Conservation (phyloP, 1,140 invertebrate genomes). For the Campoletis sonorensis region DNA sequence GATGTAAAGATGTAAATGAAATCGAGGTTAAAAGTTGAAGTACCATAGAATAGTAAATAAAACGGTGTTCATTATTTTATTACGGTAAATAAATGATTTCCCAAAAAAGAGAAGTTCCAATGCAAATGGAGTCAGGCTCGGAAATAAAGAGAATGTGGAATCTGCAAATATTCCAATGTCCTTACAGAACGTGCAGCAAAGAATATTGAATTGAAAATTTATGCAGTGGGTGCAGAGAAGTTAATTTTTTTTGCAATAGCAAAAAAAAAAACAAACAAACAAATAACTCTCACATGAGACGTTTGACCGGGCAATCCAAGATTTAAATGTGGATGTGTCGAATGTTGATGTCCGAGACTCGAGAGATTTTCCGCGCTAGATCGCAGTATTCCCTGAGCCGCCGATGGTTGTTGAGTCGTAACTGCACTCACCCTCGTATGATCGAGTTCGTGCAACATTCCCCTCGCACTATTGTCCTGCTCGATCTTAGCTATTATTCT, state of each 20-base stretch:
- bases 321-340: conserved; percentile 71
- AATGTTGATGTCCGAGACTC: conserved; percentile 71
- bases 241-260: not conserved
- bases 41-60: too few species aligned
- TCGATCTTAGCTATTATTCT: conserved; percentile 96
- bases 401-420: conserved; percentile 73
- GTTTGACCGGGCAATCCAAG: conserved; percentile 71
- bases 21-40: too few species aligned
- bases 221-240: too few species aligned
- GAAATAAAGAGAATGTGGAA: too few species aligned
- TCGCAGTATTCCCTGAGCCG: conserved; percentile 67
- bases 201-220: not conserved
- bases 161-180: too few species aligned
- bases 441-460: conserved; percentile 93
- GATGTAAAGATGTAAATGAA: too few species aligned
- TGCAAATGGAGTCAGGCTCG: too few species aligned
- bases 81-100: too few species aligned
- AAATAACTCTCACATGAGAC: conserved; percentile 65
- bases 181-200: not conserved
- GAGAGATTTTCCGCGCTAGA: conserved; percentile 74
- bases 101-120: too few species aligned
- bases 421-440: conserved; percentile 81
- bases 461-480: conserved; percentile 81
- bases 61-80: too few species aligned
- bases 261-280: too few species aligned